These are phyloP conservation scores for Glyptemys insculpta DNA, from an alignment of 2,797 vertebrate species.

Conservation along the genomic window DNA sequence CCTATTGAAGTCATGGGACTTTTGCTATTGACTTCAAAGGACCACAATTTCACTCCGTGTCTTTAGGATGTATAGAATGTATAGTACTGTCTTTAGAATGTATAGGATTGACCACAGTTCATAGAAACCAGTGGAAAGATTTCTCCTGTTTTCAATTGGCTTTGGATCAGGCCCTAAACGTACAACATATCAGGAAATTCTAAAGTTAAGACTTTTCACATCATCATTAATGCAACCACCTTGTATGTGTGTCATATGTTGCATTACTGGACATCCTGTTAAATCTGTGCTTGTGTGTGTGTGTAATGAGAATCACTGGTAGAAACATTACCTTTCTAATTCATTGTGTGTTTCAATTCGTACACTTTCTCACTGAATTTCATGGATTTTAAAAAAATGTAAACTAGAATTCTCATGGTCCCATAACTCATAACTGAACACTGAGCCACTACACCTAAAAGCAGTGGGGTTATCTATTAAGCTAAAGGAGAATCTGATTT, in stretches of 20 bases:
- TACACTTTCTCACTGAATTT: neutral
- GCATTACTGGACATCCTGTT: neutral
- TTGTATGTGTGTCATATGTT: accelerated
- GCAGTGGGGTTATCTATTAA: neutral
- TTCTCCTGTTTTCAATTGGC: accelerated
- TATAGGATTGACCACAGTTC: neutral
- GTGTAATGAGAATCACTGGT: neutral
- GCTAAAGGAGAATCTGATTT: neutral
- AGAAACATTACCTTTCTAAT: neutral
- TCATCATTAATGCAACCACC: neutral
- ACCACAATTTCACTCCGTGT: neutral
- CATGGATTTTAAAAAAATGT: neutral
- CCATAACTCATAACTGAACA: neutral
- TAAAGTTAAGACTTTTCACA: accelerated
- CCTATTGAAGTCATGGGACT: neutral
- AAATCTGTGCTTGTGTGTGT: neutral
- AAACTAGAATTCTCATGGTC: neutral
- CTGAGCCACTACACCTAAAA: neutral
- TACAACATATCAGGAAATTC: neutral
- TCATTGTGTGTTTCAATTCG: neutral
- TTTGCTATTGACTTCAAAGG: neutral
- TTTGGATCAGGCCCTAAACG: neutral
- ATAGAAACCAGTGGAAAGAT: accelerated
- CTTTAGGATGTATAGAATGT: neutral
- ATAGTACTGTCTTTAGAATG: neutral